These are phyloP conservation scores for Podilymbus podiceps DNA, from an alignment of 2,113 vertebrate genomes.

Conservation along the genomic window DNA sequence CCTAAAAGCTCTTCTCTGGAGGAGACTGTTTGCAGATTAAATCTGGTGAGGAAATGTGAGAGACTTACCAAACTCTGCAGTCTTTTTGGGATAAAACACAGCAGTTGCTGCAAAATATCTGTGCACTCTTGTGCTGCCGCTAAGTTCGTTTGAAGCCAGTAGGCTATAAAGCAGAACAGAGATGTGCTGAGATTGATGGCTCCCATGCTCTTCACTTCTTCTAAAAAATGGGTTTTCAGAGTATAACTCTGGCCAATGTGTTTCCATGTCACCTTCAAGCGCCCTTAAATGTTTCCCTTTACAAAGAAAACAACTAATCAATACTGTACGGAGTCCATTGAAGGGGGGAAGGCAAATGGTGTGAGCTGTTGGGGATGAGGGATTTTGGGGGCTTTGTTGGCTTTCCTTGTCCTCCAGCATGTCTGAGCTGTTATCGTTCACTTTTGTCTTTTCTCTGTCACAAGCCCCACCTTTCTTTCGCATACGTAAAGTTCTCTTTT, in stretches of 20 bases:
- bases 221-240: neutral
- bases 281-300: neutral
- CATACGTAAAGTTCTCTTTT: constrained; percentile 84
- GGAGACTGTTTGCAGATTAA: neutral
- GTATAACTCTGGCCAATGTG: neutral
- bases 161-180: neutral
- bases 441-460: constrained; percentile 60
- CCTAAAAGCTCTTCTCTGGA: neutral
- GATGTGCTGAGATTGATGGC: neutral
- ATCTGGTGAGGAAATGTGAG: neutral
- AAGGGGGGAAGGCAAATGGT: neutral
- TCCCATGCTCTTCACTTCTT: neutral
- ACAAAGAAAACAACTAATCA: neutral
- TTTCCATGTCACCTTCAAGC: neutral
- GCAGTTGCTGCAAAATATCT: neutral
- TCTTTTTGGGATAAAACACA: constrained; percentile 4
- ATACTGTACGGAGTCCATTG: neutral
- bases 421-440: constrained; percentile 1
- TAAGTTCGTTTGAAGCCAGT: neutral
- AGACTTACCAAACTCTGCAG: neutral
- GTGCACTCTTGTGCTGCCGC: neutral
- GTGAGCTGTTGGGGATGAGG: neutral
- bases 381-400: neutral
- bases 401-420: neutral
- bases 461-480: constrained; percentile 83